phyloP scores from a whole-genome alignment of 1,140 invertebrate species.

The Drosophila guanche region DNA sequence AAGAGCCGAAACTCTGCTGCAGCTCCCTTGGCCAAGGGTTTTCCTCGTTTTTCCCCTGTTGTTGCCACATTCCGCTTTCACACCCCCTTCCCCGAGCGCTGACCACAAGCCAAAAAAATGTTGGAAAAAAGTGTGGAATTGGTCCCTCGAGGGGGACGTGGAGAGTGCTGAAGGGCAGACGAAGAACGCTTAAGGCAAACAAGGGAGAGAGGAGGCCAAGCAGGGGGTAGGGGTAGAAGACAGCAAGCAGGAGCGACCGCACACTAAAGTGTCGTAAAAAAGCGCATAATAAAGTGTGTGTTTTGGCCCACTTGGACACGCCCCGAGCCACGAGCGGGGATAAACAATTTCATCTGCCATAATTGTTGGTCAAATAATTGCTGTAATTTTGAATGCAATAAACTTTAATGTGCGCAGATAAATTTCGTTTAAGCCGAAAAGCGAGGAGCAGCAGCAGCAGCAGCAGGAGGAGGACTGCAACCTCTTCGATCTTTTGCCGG shows the following conservation, averaged over 20 bases:
- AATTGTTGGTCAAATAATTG: slow-evolving; percentile 76
- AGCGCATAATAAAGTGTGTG: slow-evolving; percentile 67
- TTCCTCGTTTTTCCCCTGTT: slow-evolving; percentile 14
- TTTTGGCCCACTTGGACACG: slow-evolving; percentile 30
- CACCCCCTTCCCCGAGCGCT: slow-evolving; percentile 23
- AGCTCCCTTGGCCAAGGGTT: slow-evolving; percentile 9
- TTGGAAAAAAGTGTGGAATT: slow-evolving; percentile 37
- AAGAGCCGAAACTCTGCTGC: too few relatives aligned
- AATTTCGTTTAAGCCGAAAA: slow-evolving; percentile 76
- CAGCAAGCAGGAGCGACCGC: too few relatives aligned
- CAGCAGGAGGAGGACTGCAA: too few relatives aligned
- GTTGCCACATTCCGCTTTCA: slow-evolving; percentile 45
- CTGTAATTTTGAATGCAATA: slow-evolving; percentile 76
- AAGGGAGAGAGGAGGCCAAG: background rate
- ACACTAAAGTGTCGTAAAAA: slow-evolving; percentile 64
- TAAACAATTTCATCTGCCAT: slow-evolving; percentile 45
- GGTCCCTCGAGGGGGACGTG: slow-evolving; percentile 39
- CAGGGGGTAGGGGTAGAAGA: background rate
- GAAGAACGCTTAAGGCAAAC: slow-evolving; percentile 44
- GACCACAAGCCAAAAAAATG: slow-evolving; percentile 62
- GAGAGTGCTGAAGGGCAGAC: slow-evolving; percentile 47
- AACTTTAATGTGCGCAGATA: slow-evolving; percentile 75
- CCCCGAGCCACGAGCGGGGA: slow-evolving; percentile 11
- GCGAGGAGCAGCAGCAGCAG: slow-evolving; percentile 10
- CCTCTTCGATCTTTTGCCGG: background rate